phyloP scores from a whole-genome alignment of 37 sponge, comb jelly and placozoan species.

The Tethya wilhelma region DNA sequence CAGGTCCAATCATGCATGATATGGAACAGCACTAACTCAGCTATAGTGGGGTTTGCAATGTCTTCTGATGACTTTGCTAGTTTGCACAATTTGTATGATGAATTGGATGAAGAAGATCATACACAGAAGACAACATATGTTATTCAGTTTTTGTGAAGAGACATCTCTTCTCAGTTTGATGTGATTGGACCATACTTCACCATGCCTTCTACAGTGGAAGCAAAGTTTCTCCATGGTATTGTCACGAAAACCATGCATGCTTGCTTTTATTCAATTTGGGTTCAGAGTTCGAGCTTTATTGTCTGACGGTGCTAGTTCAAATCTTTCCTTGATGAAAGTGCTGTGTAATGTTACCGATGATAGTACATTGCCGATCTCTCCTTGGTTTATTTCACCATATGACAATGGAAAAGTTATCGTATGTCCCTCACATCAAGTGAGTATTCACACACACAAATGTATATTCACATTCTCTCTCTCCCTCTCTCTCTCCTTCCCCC shows the following conservation, averaged over 20 bases:
- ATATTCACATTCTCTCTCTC: no score
- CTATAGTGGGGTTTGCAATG: constrained; percentile 25
- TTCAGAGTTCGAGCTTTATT: constrained; percentile 18
- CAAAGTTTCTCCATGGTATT: constrained; percentile 12
- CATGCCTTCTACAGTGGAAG: constrained; percentile 22
- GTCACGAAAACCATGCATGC: constrained; percentile 13
- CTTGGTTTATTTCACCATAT: constrained; percentile 33
- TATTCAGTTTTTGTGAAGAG: constrained; percentile 38
- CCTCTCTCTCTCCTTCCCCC: no score
- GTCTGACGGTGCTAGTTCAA: constrained; percentile 37
- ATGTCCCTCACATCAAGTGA: constrained; percentile 36
- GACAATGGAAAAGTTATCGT: neutral
- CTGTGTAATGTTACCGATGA: neutral
- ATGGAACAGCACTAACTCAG: constrained; percentile 29
- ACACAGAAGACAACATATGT: constrained; percentile 35
- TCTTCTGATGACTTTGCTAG: constrained; percentile 27
- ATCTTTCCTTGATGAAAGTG: constrained; percentile 12
- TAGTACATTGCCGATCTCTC: neutral
- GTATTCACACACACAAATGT: no score
- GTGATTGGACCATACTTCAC: constrained; percentile 39
- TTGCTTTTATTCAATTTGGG: constrained; percentile 22
- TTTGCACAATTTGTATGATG: constrained; percentile 33
- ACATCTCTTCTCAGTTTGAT: constrained; percentile 26
- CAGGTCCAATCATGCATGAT: constrained; percentile 15
- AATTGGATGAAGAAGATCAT: neutral